Conservation (phyloP, 2,113 vertebrate genomes). For the Leucosticte australis region DNA sequence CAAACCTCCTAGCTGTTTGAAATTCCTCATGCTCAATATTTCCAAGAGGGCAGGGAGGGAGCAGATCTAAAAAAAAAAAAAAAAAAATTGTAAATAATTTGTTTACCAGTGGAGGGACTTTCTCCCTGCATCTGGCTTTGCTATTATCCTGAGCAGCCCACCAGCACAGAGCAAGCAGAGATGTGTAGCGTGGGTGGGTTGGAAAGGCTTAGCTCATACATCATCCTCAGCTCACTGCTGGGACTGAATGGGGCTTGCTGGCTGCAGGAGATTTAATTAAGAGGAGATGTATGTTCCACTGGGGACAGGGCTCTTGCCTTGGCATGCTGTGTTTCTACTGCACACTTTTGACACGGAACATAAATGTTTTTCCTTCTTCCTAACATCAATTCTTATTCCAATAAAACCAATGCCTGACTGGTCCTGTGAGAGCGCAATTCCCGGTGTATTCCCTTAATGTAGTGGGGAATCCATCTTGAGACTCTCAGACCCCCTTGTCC, state of each 20-base stretch:
- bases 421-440: neutral
- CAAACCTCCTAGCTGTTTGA: neutral
- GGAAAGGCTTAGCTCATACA: neutral
- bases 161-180: neutral
- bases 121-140: neutral
- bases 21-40: neutral
- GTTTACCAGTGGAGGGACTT: neutral
- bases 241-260: neutral
- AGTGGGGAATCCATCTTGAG: neutral
- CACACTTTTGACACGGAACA: neutral
- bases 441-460: neutral
- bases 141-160: neutral
- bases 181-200: neutral
- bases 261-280: constrained; percentile 54
- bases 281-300: neutral
- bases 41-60: neutral
- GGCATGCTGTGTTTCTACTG: neutral
- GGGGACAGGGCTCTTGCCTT: neutral
- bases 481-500: neutral
- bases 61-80: neutral
- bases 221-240: neutral
- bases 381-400: neutral
- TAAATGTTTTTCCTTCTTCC: neutral
- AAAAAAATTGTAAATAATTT: neutral
- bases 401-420: neutral